Evolutionary conservation across 1,140 invertebrate species (phyloP), one percentile per base, ranked within the genome.

Genomic region (Megalonaias nervosa): DNA sequence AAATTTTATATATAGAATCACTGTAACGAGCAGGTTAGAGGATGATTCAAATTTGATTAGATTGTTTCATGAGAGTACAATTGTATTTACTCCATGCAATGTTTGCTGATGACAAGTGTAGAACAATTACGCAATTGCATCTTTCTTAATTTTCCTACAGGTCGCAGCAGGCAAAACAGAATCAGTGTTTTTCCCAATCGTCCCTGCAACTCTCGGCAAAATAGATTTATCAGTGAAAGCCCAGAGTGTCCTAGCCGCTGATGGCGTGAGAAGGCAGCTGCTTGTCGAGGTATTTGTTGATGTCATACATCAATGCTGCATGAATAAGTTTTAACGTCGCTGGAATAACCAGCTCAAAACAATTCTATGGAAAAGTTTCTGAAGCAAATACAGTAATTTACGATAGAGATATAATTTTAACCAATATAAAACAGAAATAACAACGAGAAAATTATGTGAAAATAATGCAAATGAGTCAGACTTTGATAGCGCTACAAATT

Each of bases 181-280:
- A 48, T 48, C 75, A 0, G 69, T 77, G 21, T 73, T 61, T n/a
- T 72, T 77, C n/a, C 75, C 75, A 15, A 77, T 73, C 16, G 26
- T 77, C 9, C 75, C 75, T 19, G 48, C 48, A n/a, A 38, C 31
- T n/a, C 14, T 77, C 14, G 75, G 68, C 17, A 26, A 26, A 13
- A 72, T 77, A n/a, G 60, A 72, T 17, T 58, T 77, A 11, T 26
- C 17, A 21, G 75, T 77, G 2, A 77, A 60, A 59, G 75, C 75
- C 14, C 62, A 66, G 67, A 56, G 69, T 26, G 15, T 55, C 31
- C 48, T 62, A 5, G 75, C 69, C 5, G 69, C 75, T 56, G 75
- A 77, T 66, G 75, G 19, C 5, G 69, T 77, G 6, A 31, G 57
- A 56, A 64, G 75, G 58, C 21, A 77, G 15, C 56, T 77, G 57